Conservation (phyloP, 2,113 vertebrate species). For the Elaphurus davidianus region DNA sequence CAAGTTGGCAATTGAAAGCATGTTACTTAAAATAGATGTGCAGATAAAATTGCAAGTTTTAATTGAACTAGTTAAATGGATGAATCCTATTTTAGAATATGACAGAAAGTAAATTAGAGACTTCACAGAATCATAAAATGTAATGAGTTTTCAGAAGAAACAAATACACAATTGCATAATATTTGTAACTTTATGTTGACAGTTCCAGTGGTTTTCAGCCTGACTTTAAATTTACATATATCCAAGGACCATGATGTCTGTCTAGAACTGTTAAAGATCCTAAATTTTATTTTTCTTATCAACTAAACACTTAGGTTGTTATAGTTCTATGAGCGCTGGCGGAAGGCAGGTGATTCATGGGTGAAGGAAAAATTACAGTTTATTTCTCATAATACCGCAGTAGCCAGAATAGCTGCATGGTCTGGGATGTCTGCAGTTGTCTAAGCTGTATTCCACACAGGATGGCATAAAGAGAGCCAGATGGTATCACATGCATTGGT, state of each 20-base stretch:
- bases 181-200: not conserved
- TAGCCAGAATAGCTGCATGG: not conserved
- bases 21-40: not conserved
- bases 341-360: not conserved
- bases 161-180: not conserved
- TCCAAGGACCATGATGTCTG: not conserved
- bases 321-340: not conserved
- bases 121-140: not conserved
- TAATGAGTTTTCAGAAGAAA: not conserved
- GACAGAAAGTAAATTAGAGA: not conserved
- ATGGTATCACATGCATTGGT: not conserved
- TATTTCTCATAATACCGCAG: not conserved
- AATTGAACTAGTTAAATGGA: not conserved
- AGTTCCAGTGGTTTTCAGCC: not conserved
- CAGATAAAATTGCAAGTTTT: not conserved
- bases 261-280: not conserved
- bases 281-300: not conserved
- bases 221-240: not conserved
- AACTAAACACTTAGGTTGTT: not conserved
- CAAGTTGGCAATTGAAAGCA: not conserved
- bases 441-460: not conserved
- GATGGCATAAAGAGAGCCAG: accelerated
- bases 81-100: not conserved
- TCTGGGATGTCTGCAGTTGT: not conserved
- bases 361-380: not conserved